phyloP scores from a whole-genome alignment of 2,113 vertebrate species.

The Gymnobelideus leadbeateri region DNA sequence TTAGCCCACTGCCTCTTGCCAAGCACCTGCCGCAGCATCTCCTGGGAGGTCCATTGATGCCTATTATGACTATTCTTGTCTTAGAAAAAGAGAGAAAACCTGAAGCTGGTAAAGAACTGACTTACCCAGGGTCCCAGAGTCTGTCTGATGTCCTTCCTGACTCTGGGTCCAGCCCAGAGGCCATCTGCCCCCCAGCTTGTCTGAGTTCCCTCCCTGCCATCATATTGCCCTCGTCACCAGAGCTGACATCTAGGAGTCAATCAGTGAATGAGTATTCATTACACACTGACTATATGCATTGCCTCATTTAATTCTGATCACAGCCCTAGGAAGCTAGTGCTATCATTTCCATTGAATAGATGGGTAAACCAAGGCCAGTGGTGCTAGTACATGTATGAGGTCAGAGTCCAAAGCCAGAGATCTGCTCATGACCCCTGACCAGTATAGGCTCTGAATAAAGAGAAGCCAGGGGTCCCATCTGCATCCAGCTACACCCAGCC shows the following conservation, averaged over 20 bases:
- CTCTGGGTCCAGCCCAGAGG: neutral
- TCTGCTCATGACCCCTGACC: no score
- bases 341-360: neutral
- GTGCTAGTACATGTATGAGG: neutral
- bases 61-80: neutral
- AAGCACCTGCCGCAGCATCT: neutral
- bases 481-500: no score
- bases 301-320: neutral
- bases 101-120: rapidly evolving
- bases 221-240: neutral
- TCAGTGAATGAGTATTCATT: neutral
- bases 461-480: no score
- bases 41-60: neutral
- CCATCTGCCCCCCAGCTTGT: neutral
- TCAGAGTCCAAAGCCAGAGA: no score
- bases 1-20: neutral
- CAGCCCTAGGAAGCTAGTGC: neutral
- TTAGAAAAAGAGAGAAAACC: rapidly evolving
- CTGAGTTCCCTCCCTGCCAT: neutral
- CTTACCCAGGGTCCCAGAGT: neutral
- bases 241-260: no score
- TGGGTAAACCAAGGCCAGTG: neutral
- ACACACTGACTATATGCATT: neutral
- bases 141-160: no score
- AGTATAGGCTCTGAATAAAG: no score